Base-by-base conservation (phyloP, 2,113 vertebrate species). In the Mesoclemmys tuberculata region DNA sequence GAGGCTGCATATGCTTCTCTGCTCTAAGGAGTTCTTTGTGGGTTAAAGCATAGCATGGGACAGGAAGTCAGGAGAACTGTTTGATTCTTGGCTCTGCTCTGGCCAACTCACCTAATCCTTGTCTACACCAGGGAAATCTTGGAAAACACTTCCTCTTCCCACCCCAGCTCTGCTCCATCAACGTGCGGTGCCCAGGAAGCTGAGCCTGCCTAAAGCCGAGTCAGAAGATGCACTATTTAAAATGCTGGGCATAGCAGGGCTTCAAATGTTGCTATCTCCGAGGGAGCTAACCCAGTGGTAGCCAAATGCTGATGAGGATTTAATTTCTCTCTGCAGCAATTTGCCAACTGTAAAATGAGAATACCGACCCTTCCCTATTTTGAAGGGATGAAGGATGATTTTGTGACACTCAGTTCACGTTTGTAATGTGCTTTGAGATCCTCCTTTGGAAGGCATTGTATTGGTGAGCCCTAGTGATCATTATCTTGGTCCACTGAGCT, bases 311-410 rank as follows among this genome's bases (percentile, higher is more conserved):
- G 93, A 87, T 93, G 83, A 94, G 95, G 78, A 54, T 93, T 95
- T 95, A 93, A 94, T 95, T 95, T 93, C 85, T 29, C 5, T 81
- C 82, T 84, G 90, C 0, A 1, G 92, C 95, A 95, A 92, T 97
- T 96, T 96, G 55, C 88, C 44, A 5, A 1, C 92, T 87, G 75
- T 90, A 97, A 61, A 97, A 94, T 88, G 84, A 92, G 71, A 0
- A 0, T n/a, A 0, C 0, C 61, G 80, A 21, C 64, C 80, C 31
- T 89, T 38, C 82, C 91, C 64, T 89, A 38, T 56, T 81, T 71
- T 84, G 75, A 89, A 88, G 87, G 75, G 68, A 88, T 77, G 16
- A 0, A 0, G 75, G 75, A 83, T 44, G 75, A 83, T 44, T 85
- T 35, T 81, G 74, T 88, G 85, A 27, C 71, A 82, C 46, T 58